Evolutionary conservation across 2,888 invertebrate species (phyloP).

Genomic region (Drosophila dives): DNA sequence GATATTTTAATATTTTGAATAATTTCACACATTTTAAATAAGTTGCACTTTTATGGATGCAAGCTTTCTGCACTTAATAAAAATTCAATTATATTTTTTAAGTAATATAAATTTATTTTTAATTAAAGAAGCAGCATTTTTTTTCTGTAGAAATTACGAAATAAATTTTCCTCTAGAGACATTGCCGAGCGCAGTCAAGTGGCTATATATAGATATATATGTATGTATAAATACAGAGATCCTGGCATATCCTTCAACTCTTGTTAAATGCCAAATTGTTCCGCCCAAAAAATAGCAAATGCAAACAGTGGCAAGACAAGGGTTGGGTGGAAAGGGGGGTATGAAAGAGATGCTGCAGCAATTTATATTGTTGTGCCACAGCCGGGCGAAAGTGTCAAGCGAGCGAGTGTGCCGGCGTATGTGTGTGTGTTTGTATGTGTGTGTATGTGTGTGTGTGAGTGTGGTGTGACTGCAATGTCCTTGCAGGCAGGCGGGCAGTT

Average conservation of each 20-base stretch:
- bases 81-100: not conserved
- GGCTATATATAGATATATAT: constrained; percentile 15
- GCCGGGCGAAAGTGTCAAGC: constrained; percentile 47
- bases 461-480: constrained; percentile 64
- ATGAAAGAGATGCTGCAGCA: constrained; percentile 13
- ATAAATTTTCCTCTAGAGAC: not conserved
- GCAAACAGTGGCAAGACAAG: constrained; percentile 1
- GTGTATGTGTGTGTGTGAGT: constrained; percentile 12
- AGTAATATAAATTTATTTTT: not conserved
- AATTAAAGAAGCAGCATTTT: too few relatives aligned
- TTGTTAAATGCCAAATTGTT: constrained; percentile 68
- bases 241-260: constrained; percentile 68
- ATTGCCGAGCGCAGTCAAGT: constrained; percentile 2
- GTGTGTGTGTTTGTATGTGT: constrained; percentile 7
- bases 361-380: constrained; percentile 52
- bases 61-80: not conserved
- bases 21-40: not conserved
- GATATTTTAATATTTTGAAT: not conserved
- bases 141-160: constrained; percentile 16
- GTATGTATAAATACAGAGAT: not conserved
- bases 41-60: not conserved
- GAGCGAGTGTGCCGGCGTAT: constrained; percentile 10
- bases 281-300: constrained; percentile 43
- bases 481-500: constrained; percentile 64
- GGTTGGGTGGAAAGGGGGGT: not conserved